Percentiles rank a stretch among this genome's conserved stretches.
Evolutionary conservation across 2,888 invertebrate species (phyloP).

Genomic region (Choristoneura rosaceana): DNA sequence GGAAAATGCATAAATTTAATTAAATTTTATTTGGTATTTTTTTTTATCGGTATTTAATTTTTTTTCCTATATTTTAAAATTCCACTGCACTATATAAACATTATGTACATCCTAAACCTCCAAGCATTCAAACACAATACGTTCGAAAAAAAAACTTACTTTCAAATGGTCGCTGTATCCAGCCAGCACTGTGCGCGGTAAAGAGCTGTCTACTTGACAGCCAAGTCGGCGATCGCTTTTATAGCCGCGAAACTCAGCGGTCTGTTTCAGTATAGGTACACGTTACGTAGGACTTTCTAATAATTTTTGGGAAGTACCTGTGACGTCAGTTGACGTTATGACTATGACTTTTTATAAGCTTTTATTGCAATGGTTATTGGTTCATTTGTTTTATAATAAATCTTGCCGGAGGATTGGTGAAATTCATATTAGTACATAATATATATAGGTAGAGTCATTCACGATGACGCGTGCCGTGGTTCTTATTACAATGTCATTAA

Average conservation of each 20-base stretch:
- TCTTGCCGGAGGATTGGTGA: too few species aligned
- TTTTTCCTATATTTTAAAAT: neutral
- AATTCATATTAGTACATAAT: too few species aligned
- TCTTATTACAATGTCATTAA: too few species aligned
- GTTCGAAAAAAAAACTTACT: conserved; percentile 39
- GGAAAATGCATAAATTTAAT: too few species aligned
- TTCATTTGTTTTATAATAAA: too few species aligned
- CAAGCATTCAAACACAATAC: neutral
- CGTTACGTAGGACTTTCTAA: conserved; percentile 1
- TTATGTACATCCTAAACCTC: neutral
- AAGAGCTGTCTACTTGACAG: conserved; percentile 54
- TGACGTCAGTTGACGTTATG: neutral
- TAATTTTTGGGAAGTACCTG: conserved; percentile 8
- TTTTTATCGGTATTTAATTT: too few species aligned
- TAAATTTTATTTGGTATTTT: too few species aligned
- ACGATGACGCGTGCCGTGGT: too few species aligned
- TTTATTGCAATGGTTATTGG: neutral
- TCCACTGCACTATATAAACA: neutral
- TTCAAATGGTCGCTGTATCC: conserved; percentile 40
- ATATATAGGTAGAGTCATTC: too few species aligned
- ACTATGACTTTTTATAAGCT: neutral
- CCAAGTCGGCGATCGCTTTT: conserved; percentile 45
- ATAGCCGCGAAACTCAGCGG: conserved; percentile 42
- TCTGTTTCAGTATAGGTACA: conserved; percentile 13
- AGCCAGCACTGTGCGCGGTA: conserved; percentile 46